Evolutionary conservation across 2,888 invertebrate species (phyloP).

Genomic region (Tetheella fluctuosa): DNA sequence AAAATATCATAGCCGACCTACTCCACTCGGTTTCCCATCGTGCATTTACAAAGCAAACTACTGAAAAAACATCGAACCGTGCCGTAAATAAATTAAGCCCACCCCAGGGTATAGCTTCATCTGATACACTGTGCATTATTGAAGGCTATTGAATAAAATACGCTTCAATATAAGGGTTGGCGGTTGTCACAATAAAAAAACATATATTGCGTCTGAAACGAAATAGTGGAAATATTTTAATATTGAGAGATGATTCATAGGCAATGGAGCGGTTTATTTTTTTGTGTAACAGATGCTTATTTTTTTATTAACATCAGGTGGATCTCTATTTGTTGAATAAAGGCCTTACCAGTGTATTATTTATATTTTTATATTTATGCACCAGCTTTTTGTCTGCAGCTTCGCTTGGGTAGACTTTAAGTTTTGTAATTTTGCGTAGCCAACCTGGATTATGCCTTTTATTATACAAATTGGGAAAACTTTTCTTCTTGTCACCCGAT

Average conservation of each 20-base stretch:
- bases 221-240: conserved; percentile 7
- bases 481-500: too few relatives aligned
- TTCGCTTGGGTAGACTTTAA: too few relatives aligned
- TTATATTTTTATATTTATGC: too few relatives aligned
- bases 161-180: conserved; percentile 7
- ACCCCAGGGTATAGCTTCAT: conserved; percentile 5
- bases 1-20: neutral
- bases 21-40: neutral
- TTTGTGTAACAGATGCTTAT: neutral
- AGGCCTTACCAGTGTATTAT: too few relatives aligned
- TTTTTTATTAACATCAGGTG: too few relatives aligned
- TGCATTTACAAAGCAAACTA: conserved; percentile 13
- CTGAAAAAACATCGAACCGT: conserved; percentile 14
- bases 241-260: conserved; percentile 9
- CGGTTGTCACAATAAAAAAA: conserved; percentile 9
- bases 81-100: conserved; percentile 6
- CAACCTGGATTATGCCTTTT: too few relatives aligned
- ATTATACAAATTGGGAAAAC: too few relatives aligned
- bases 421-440: too few relatives aligned
- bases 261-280: conserved; percentile 2
- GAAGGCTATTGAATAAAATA: conserved; percentile 28
- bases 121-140: conserved; percentile 27
- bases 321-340: too few relatives aligned
- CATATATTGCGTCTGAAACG: neutral
- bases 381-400: too few relatives aligned